phyloP scores from a whole-genome alignment of 2,797 vertebrate genomes.

The Eulemur albifrons region DNA sequence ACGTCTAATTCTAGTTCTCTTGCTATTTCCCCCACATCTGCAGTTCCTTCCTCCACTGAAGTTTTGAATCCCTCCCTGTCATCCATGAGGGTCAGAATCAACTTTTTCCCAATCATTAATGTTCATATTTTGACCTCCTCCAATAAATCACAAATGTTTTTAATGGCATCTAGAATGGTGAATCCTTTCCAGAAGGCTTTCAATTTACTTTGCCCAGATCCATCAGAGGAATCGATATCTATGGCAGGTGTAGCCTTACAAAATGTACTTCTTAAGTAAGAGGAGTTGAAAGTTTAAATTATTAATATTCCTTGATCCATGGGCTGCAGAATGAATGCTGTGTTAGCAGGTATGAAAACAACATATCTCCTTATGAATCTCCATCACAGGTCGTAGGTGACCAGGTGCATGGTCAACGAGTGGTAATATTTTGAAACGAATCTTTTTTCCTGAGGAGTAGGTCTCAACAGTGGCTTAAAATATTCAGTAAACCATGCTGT shows the following conservation, averaged over 20 bases:
- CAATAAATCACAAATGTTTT: neutral
- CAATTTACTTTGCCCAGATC: neutral
- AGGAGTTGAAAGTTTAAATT: neutral
- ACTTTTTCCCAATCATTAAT: too few species aligned
- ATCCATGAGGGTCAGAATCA: too few species aligned
- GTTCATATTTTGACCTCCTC: too few species aligned
- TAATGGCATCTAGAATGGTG: neutral
- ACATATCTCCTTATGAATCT: neutral
- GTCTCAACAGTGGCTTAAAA: neutral
- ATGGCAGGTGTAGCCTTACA: neutral
- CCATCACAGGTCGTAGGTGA: neutral
- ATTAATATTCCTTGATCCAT: neutral
- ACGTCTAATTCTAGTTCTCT: too few species aligned
- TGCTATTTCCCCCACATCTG: too few species aligned
- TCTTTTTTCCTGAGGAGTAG: neutral
- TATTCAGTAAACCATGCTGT: neutral
- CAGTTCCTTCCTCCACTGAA: too few species aligned
- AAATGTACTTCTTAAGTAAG: neutral
- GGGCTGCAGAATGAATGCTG: neutral
- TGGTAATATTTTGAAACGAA: neutral
- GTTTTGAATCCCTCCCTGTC: too few species aligned
- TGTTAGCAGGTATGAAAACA: neutral
- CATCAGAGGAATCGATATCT: neutral
- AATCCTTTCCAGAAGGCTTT: neutral
- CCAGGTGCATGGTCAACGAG: neutral